Base-by-base conservation (phyloP, 2,888 invertebrate species). In the Drosophila longiperda region DNA sequence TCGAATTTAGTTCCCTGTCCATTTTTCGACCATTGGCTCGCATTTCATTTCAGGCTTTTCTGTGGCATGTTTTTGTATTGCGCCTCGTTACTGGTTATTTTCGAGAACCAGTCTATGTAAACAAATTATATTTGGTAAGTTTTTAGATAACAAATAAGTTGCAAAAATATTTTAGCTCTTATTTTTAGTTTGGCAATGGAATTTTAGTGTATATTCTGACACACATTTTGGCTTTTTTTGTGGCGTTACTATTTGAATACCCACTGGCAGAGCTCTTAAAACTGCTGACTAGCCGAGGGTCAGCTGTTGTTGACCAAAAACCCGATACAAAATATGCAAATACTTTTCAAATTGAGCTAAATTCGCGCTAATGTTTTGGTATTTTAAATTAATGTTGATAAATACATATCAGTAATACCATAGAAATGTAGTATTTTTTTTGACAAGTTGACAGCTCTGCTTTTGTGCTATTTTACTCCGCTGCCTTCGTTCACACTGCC, bases 41-140 rank as follows among this genome's bases (percentile, higher is more conserved):
- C 49, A 67, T 92, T 32, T 91, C 92, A 12, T 92, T 83, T 71
- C 93, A 92, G 65, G 78, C 90, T 0, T 92, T 83, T 65, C 64
- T 93, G 1, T 91, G 92, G 87, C 93, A 92, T 58, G 50, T 89
- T 3, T 78, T 89, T 1, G 67, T 91, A 50, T 11, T 88, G 75
- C 92, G 82, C 54, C 45, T 81, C 42, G 53, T 76, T 64, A 68
- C 60, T 66, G 89, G 78, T 9, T 82, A 59, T 64, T 58, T 75
- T 67, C 82, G 87, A 67, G 87, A 92, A 33, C 92, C 93, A 0
- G 72, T 83, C 36, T 86, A 91, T 66, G 55, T 90, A 0, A 91
- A 84, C 58, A 67, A 58, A 15, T 69, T 91, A 15, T 76, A 59
- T 61, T 64, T 91, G 80, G 92, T 92, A 75, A 87, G 84, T 63